Conservation (phyloP, 2,888 invertebrate species). For the Eupithecia exiguata region DNA sequence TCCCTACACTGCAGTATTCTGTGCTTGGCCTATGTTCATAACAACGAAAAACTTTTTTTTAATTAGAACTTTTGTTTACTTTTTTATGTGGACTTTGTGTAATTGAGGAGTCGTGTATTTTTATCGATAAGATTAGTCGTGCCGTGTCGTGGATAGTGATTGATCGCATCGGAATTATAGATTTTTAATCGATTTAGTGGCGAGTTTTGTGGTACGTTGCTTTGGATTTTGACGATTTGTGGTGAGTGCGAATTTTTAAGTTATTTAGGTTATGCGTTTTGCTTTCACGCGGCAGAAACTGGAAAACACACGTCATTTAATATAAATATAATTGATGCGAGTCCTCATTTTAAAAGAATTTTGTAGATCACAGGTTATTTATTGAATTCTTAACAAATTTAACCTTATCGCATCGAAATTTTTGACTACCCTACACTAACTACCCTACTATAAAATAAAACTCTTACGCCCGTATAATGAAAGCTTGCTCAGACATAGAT, state of each 20-base stretch:
- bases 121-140: slow-evolving; percentile 72
- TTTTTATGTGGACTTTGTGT: slow-evolving; percentile 45
- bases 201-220: slow-evolving; percentile 48
- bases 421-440: neutral
- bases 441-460: neutral
- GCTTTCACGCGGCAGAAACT: slow-evolving; percentile 5
- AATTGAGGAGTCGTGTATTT: slow-evolving; percentile 51
- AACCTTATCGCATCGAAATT: neutral
- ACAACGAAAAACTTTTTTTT: slow-evolving; percentile 48
- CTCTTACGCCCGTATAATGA: too few relatives aligned
- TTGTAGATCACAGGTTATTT: neutral
- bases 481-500: too few relatives aligned
- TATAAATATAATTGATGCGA: neutral
- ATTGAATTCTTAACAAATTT: neutral
- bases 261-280: slow-evolving; percentile 14
- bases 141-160: slow-evolving; percentile 72
- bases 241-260: slow-evolving; percentile 59
- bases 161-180: slow-evolving; percentile 59
- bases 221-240: slow-evolving; percentile 72
- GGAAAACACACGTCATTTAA: neutral
- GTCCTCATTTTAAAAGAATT: neutral
- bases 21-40: slow-evolving; percentile 54
- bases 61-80: slow-evolving; percentile 23
- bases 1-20: slow-evolving; percentile 37
- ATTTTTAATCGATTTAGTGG: slow-evolving; percentile 59